Percentiles rank a stretch among this genome's conserved stretches.
phyloP scores from a whole-genome alignment of 2,888 invertebrate genomes.

The Drosophila dives region DNA sequence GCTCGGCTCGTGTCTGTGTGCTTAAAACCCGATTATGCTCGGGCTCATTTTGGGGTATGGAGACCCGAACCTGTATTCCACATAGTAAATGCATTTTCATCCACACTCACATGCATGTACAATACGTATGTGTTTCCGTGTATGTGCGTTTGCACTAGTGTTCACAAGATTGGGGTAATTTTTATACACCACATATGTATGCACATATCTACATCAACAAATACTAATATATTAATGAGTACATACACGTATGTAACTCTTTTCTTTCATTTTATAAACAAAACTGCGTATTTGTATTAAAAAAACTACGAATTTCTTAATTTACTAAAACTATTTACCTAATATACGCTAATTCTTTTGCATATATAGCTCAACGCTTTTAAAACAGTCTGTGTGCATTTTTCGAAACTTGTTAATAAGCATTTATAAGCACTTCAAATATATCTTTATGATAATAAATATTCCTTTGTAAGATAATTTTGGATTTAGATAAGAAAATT shows the following conservation, averaged over 20 bases:
- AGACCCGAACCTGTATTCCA: conserved; percentile 55
- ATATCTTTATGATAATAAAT: neutral
- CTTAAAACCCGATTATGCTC: conserved; percentile 41
- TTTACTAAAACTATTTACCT: too few species aligned
- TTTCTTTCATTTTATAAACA: neutral
- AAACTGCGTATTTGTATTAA: neutral
- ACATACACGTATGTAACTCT: neutral
- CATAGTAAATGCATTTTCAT: conserved; percentile 47
- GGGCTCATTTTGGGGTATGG: conserved; percentile 35
- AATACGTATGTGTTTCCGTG: conserved; percentile 7
- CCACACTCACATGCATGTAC: conserved; percentile 11
- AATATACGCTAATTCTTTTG: neutral
- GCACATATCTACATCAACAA: conserved; percentile 1
- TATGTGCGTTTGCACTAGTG: conserved; percentile 36
- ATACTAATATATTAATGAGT: neutral
- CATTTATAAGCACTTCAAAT: neutral
- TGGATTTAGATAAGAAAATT: conserved; percentile 9
- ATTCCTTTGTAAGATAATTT: neutral
- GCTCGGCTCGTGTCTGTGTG: conserved; percentile 33
- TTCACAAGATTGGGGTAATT: conserved; percentile 33
- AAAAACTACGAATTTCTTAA: neutral
- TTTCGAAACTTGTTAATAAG: neutral
- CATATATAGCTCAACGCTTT: neutral
- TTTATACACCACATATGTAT: conserved; percentile 41
- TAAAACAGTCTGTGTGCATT: neutral